Conservation (phyloP, 2,888 invertebrate species). For the Sminthurinus aureus region DNA sequence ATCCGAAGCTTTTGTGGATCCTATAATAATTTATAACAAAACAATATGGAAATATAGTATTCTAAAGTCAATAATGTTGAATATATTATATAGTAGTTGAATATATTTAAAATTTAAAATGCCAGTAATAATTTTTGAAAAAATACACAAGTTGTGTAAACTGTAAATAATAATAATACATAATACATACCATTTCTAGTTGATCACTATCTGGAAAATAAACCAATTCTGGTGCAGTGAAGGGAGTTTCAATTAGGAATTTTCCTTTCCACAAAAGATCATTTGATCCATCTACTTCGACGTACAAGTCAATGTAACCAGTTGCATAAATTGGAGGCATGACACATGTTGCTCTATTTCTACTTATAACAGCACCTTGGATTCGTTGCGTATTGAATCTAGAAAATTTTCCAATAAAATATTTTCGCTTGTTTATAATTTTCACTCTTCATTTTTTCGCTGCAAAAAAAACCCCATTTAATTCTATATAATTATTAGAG, state of each 20-base stretch:
- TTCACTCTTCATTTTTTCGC: not conserved
- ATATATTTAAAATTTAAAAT: too few relatives aligned
- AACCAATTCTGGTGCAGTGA: conserved; percentile 84
- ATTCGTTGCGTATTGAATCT: conserved; percentile 85
- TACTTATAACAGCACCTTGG: conserved; percentile 77
- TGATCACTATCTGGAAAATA: conserved; percentile 76
- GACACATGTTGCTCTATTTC: conserved; percentile 86
- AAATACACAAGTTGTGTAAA: too few relatives aligned
- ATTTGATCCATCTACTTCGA: conserved; percentile 81
- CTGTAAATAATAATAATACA: too few relatives aligned
- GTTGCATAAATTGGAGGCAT: conserved; percentile 87
- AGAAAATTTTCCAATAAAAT: too few relatives aligned
- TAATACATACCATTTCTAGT: conserved; percentile 68
- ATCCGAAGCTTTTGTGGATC: conserved; percentile 78
- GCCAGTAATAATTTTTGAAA: too few relatives aligned
- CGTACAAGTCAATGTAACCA: conserved; percentile 86
- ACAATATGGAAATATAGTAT: too few relatives aligned
- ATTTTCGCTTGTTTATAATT: not conserved
- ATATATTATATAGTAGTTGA: too few relatives aligned
- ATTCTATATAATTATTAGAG: too few relatives aligned
- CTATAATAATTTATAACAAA: conserved; percentile 61
- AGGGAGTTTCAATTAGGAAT: conserved; percentile 92
- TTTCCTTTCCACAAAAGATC: conserved; percentile 86
- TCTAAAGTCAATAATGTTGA: too few relatives aligned
- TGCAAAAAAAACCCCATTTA: too few relatives aligned